phyloP scores from a whole-genome alignment of 2,113 vertebrate species.

The Hydrolagus affinis region DNA sequence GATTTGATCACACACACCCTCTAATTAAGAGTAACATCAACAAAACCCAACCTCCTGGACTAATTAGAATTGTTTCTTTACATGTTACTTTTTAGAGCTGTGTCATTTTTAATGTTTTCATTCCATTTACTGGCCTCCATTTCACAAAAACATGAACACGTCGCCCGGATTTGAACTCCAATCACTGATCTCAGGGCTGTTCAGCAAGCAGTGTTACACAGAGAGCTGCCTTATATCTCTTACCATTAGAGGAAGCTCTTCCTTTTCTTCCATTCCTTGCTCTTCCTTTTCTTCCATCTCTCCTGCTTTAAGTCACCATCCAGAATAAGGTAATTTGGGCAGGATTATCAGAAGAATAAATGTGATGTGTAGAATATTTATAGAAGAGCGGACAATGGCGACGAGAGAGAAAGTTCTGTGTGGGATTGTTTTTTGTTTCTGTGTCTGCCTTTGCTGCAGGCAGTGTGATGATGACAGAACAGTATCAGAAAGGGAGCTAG shows the following conservation, averaged over 20 bases:
- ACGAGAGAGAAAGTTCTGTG: slow-evolving; percentile 50
- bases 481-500: not conserved
- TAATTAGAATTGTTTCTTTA: too few species aligned
- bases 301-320: slow-evolving; percentile 7
- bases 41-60: too few species aligned
- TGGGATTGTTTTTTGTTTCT: not conserved
- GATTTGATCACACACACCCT: too few species aligned
- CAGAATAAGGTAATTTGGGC: not conserved
- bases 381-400: slow-evolving; percentile 55
- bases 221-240: not conserved
- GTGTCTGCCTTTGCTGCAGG: not conserved
- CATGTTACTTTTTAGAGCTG: too few species aligned
- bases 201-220: not conserved
- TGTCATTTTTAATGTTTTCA: too few species aligned
- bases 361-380: slow-evolving; percentile 43
- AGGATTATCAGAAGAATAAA: not conserved
- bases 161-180: too few species aligned
- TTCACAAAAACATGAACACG: too few species aligned
- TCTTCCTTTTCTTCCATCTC: slow-evolving; percentile 42
- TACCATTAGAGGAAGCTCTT: slow-evolving; percentile 48
- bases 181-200: too few species aligned
- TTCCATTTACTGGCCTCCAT: too few species aligned
- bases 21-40: too few species aligned
- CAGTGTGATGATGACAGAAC: not conserved
- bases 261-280: slow-evolving; percentile 47